A percentile compares a stretch with the other conserved stretches of the same genome.
phyloP scores from a whole-genome alignment of 2,797 vertebrate species.

The Pantherophis vulpinus region DNA sequence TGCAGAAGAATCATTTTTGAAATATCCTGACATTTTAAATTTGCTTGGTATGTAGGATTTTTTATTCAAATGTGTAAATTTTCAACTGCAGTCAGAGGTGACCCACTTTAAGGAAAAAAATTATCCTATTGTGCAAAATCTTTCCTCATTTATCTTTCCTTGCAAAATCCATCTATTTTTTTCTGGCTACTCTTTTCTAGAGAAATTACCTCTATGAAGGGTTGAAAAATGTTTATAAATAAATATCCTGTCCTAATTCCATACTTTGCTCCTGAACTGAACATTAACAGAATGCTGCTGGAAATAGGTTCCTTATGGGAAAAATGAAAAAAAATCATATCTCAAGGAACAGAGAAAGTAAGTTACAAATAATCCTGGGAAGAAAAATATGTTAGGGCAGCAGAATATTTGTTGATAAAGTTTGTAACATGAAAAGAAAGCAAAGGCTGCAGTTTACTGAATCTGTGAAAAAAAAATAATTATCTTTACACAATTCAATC shows the following conservation, averaged over 20 bases:
- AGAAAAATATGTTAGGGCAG: not conserved
- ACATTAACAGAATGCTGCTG: not conserved
- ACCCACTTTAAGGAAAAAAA: not conserved
- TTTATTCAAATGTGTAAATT: not conserved
- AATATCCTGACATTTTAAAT: not conserved
- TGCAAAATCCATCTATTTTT: not conserved
- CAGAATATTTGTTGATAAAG: not conserved
- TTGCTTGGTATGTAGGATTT: not conserved
- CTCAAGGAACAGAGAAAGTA: not conserved
- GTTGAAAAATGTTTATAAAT: not conserved
- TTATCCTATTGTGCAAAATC: not conserved
- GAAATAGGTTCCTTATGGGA: not conserved
- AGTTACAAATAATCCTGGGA: slow-evolving; percentile 1
- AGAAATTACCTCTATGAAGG: not conserved
- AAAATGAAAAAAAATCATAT: not conserved
- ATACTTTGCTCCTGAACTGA: not conserved
- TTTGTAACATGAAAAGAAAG: not conserved
- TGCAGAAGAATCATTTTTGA: not conserved
- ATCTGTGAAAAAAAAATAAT: not conserved
- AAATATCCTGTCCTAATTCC: not conserved
- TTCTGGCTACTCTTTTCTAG: not conserved
- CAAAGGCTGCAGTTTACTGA: not conserved
- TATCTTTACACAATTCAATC: not conserved
- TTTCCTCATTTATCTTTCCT: not conserved
- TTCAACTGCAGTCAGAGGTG: not conserved